phyloP scores from a whole-genome alignment of 2,888 invertebrate species.

The Pandemis heparana region DNA sequence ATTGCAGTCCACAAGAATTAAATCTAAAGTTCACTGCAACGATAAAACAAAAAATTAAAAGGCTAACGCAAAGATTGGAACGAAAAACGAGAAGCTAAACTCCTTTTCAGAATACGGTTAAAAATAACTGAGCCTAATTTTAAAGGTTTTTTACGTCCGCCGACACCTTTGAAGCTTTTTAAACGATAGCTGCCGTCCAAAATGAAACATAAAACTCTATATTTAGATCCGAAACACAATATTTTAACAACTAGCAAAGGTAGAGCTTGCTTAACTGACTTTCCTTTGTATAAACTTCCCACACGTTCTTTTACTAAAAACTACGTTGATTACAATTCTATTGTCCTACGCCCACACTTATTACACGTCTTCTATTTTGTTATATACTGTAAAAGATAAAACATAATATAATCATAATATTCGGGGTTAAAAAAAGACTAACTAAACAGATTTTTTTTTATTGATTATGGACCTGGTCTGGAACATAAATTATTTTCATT shows the following conservation, averaged over 20 bases:
- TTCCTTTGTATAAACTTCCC: constrained; percentile 6
- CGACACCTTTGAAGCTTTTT: neutral
- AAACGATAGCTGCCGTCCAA: neutral
- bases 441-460: too few relatives aligned
- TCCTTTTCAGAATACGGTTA: too few relatives aligned
- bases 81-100: too few relatives aligned
- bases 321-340: neutral
- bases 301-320: constrained; percentile 2
- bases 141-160: neutral
- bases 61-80: too few relatives aligned
- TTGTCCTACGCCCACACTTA: neutral
- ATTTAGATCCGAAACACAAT: neutral
- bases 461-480: too few relatives aligned
- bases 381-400: neutral
- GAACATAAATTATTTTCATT: too few relatives aligned
- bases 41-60: too few relatives aligned
- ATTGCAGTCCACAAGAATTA: too few relatives aligned
- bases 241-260: neutral
- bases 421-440: too few relatives aligned
- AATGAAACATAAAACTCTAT: neutral
- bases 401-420: too few relatives aligned
- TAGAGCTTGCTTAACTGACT: neutral
- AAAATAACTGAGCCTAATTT: neutral
- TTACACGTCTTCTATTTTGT: neutral
- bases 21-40: too few relatives aligned